Percentiles rank a stretch among this genome's conserved stretches.
Conservation (phyloP, 2,113 vertebrate genomes). For the Sporophila hypoxantha region DNA sequence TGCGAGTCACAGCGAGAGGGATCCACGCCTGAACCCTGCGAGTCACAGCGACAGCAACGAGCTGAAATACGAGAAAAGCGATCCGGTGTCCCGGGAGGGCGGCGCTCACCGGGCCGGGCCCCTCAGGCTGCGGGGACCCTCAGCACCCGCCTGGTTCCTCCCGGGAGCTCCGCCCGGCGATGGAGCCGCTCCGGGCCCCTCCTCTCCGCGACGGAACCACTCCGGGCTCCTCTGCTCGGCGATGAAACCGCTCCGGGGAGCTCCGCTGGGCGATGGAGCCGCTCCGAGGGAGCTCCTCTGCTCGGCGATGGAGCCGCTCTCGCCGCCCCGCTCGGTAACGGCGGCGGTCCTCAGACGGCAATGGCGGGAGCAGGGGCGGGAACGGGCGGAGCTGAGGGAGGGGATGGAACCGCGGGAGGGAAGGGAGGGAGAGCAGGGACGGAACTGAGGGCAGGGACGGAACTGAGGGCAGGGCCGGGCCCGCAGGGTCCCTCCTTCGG, state of each 20-base stretch:
- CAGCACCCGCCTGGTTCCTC: neutral
- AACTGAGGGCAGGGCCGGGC: neutral
- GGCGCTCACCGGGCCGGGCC: neutral
- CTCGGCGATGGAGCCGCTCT: neutral
- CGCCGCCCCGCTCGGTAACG: neutral
- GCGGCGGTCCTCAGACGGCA: rapidly evolving
- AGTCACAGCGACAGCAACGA: too few relatives aligned
- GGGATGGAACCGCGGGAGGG: neutral
- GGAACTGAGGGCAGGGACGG: neutral
- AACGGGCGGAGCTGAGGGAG: neutral
- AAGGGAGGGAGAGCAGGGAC: neutral
- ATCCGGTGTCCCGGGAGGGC: neutral
- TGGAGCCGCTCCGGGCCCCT: neutral
- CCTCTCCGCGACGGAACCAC: too few relatives aligned
- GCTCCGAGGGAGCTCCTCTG: too few relatives aligned
- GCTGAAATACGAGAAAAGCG: rapidly evolving
- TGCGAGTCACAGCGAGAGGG: too few relatives aligned
- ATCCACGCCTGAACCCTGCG: too few relatives aligned
- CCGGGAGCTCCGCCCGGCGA: neutral
- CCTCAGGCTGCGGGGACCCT: neutral
- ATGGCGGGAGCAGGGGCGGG: neutral
- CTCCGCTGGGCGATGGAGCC: too few relatives aligned
- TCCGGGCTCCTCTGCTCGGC: neutral
- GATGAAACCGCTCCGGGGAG: neutral
- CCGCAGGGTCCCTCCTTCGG: neutral